A percentile compares a stretch with the other conserved stretches of the same genome.
phyloP scores from a whole-genome alignment of 2,797 vertebrate genomes.

The Rachycentron canadum region DNA sequence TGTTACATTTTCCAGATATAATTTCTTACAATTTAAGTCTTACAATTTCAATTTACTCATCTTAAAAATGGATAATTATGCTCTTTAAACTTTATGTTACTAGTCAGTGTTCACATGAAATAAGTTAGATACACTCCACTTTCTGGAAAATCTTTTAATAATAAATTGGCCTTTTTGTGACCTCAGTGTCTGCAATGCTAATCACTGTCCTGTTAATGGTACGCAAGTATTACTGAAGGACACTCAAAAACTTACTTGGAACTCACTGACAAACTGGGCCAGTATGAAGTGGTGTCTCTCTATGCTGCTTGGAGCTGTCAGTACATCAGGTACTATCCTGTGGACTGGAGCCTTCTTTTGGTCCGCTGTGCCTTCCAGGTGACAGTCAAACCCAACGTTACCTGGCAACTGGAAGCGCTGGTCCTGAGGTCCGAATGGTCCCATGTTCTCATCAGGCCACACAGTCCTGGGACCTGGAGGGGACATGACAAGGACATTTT shows the following conservation, averaged over 20 bases:
- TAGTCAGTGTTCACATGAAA: too few species aligned
- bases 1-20: too few species aligned
- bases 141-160: too few species aligned
- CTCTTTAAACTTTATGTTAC: too few species aligned
- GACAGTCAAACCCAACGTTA: constrained; percentile 93
- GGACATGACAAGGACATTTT: neutral
- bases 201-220: neutral
- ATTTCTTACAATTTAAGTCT: too few species aligned
- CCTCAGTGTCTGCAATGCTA: neutral
- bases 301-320: constrained; percentile 86
- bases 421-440: constrained; percentile 97
- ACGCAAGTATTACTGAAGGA: neutral
- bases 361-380: constrained; percentile 87
- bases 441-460: constrained; percentile 97
- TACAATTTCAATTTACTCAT: too few species aligned
- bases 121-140: too few species aligned
- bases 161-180: neutral
- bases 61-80: too few species aligned
- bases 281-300: constrained; percentile 95
- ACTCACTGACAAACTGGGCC: constrained; percentile 92
- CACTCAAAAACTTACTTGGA: constrained; percentile 85
- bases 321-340: constrained; percentile 88
- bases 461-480: constrained; percentile 90
- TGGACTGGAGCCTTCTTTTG: constrained; percentile 79
- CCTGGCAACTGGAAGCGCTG: constrained; percentile 95